Evolutionary conservation across 1,140 invertebrate species (phyloP).

Genomic region (Lasioglossum albipes): DNA sequence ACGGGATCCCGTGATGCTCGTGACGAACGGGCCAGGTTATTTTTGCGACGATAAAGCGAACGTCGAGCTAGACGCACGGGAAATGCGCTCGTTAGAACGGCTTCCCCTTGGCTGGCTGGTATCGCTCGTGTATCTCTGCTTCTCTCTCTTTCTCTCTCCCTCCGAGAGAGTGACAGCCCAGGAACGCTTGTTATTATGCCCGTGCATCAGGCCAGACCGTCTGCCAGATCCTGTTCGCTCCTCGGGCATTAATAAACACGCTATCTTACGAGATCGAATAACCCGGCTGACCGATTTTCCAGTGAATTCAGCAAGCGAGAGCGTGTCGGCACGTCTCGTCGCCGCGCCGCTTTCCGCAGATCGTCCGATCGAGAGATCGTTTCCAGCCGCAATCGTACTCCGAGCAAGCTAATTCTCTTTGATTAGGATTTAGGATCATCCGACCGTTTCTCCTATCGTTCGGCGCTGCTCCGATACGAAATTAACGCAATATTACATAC

Average conservation of each 20-base stretch:
- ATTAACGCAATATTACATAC: no score
- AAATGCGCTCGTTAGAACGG: slow-evolving; percentile 48
- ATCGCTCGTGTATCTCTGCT: slow-evolving; percentile 7
- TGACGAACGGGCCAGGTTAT: background rate
- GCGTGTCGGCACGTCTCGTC: background rate
- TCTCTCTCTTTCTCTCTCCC: no score
- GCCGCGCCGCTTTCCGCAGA: background rate
- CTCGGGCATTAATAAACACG: slow-evolving; percentile 43
- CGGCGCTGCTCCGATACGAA: no score
- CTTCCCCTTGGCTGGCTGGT: slow-evolving; percentile 35
- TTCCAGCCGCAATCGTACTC: no score
- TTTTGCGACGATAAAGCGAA: slow-evolving; percentile 42
- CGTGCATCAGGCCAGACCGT: slow-evolving; percentile 10
- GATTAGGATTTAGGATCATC: slow-evolving; percentile 19
- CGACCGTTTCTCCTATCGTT: background rate
- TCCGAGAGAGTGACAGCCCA: slow-evolving; percentile 16
- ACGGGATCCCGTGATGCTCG: background rate
- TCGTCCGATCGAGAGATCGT: background rate
- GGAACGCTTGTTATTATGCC: slow-evolving; percentile 39
- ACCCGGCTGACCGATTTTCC: background rate
- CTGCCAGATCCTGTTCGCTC: slow-evolving; percentile 24
- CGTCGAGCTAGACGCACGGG: slow-evolving; percentile 31
- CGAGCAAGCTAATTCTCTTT: slow-evolving; percentile 5
- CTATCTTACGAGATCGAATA: slow-evolving; percentile 41
- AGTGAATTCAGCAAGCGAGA: background rate